phyloP scores from a whole-genome alignment of 1,140 invertebrate species.

The Bombus sylvicola region DNA sequence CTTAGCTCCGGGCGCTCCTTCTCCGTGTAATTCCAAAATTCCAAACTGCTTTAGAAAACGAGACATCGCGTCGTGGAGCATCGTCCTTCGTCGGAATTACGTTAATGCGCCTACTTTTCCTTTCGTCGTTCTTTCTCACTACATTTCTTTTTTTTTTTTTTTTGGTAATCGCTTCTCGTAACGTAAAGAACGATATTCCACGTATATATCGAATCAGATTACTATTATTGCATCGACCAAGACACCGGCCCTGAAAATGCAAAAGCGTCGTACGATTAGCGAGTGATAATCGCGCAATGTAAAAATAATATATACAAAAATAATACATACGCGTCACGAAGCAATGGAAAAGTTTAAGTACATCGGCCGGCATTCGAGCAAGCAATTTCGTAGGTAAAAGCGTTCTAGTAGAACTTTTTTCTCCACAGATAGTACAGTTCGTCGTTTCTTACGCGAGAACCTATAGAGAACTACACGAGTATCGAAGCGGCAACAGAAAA shows the following conservation, averaged over 20 bases:
- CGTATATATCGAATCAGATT: too few relatives aligned
- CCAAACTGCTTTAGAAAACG: not conserved
- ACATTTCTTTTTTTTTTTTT: not conserved
- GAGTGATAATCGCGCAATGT: too few relatives aligned
- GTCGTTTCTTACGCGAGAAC: slow-evolving; percentile 2
- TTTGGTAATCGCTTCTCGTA: too few relatives aligned
- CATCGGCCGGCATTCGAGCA: not conserved
- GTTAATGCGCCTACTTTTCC: not conserved
- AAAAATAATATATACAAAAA: too few relatives aligned
- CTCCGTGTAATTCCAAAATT: not conserved
- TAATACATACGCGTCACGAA: not conserved
- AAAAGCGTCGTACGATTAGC: too few relatives aligned
- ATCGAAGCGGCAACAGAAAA: slow-evolving; percentile 17
- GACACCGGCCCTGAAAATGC: too few relatives aligned
- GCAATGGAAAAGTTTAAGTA: not conserved
- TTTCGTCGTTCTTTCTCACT: not conserved
- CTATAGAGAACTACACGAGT: not conserved
- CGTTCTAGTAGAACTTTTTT: slow-evolving; percentile 4
- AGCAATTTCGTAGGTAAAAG: slow-evolving; percentile 14
- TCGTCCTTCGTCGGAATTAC: not conserved
- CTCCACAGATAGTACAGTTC: not conserved
- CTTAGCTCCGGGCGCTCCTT: not conserved
- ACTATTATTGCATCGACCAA: too few relatives aligned
- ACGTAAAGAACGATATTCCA: too few relatives aligned
- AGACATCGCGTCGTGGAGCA: not conserved